These are phyloP conservation scores for Pogonocichla stellata DNA, from an alignment of 2,113 vertebrate species.

Conservation along the genomic window DNA sequence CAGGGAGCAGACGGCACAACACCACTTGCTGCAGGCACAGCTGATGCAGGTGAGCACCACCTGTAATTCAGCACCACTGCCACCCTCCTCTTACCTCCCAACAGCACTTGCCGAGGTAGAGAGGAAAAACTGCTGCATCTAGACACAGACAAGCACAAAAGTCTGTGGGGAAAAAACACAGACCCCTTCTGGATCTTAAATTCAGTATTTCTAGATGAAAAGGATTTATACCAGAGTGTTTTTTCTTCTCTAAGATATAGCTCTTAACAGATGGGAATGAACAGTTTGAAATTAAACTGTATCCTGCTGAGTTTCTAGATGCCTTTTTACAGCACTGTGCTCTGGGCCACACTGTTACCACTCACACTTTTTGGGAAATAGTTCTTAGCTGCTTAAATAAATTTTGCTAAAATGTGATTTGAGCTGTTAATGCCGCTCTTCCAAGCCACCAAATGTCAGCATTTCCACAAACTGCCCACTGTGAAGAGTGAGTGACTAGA, in stretches of 20 bases:
- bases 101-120: fast-evolving
- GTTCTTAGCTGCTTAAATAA: neutral
- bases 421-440: neutral
- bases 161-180: neutral
- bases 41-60: neutral
- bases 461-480: neutral
- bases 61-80: neutral
- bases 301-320: neutral
- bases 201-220: neutral
- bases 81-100: fast-evolving
- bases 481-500: neutral
- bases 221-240: neutral
- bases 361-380: neutral
- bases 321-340: neutral
- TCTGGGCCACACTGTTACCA: neutral
- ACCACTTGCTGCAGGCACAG: neutral
- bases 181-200: neutral
- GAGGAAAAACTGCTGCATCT: neutral
- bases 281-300: neutral
- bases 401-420: neutral
- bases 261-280: constrained; percentile 11
- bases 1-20: neutral
- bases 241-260: neutral
- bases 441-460: fast-evolving
- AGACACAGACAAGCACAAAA: neutral